Evolutionary conservation across 2,113 vertebrate genomes (phyloP).

Genomic region (Pelodiscus sinensis): DNA sequence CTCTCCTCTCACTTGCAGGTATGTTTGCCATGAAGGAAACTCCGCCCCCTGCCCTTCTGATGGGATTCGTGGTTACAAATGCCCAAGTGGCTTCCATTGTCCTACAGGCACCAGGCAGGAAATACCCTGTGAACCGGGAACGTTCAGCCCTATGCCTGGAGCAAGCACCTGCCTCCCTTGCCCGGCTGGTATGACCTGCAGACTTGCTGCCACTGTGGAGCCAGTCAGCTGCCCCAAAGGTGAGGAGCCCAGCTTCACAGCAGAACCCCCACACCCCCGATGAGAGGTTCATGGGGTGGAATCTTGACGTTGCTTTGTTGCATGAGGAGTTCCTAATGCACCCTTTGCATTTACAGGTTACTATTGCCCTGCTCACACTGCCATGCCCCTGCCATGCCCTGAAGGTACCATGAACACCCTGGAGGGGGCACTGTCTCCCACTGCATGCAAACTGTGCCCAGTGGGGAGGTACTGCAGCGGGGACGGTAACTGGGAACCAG

Average conservation of each 20-base stretch:
- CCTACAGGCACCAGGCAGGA: constrained; percentile 81
- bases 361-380: constrained; percentile 82
- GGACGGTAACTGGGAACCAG: constrained; percentile 82
- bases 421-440: constrained; percentile 75
- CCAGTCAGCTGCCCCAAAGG: constrained; percentile 85
- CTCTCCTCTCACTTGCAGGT: constrained; percentile 72
- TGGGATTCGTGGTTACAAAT: constrained; percentile 83
- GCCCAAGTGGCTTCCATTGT: constrained; percentile 87
- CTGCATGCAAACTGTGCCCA: constrained; percentile 85
- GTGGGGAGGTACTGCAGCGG: constrained; percentile 84
- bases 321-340: fast-evolving
- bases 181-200: constrained; percentile 82
- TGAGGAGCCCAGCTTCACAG: neutral
- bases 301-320: neutral
- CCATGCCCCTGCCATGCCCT: constrained; percentile 81
- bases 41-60: constrained; percentile 79
- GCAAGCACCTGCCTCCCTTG: constrained; percentile 82
- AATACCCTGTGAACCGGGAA: constrained; percentile 88
- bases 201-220: constrained; percentile 74
- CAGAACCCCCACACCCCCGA: fast-evolving
- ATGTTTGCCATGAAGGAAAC: constrained; percentile 87
- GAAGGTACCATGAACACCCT: constrained; percentile 81
- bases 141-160: constrained; percentile 83
- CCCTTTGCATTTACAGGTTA: constrained; percentile 73
- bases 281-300: fast-evolving